A percentile compares a stretch with the other conserved stretches of the same genome.
Evolutionary conservation across 2,888 invertebrate genomes (phyloP).

Genomic region (Autographa gamma): DNA sequence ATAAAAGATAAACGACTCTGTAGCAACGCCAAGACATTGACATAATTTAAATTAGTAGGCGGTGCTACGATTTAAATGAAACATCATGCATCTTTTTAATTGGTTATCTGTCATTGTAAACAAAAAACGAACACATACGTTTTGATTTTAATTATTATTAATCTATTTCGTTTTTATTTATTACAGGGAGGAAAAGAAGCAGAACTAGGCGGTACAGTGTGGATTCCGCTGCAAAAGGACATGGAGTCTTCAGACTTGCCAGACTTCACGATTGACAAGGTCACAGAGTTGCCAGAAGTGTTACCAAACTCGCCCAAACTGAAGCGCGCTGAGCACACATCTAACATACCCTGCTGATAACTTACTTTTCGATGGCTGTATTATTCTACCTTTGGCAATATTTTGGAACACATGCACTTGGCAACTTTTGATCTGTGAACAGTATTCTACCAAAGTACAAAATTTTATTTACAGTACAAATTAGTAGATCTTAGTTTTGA

Average conservation of each 20-base stretch:
- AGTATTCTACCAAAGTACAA: slow-evolving; percentile 64
- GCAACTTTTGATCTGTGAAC: slow-evolving; percentile 44
- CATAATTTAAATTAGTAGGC: slow-evolving; percentile 19
- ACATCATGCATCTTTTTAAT: neutral
- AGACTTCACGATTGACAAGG: slow-evolving; percentile 90
- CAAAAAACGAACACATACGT: too few relatives aligned
- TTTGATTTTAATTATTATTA: too few relatives aligned
- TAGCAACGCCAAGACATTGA: slow-evolving; percentile 30
- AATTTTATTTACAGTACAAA: slow-evolving; percentile 64
- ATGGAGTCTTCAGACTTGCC: slow-evolving; percentile 88
- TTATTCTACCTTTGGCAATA: slow-evolving; percentile 50
- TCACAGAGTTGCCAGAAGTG: slow-evolving; percentile 90
- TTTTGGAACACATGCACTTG: slow-evolving; percentile 34
- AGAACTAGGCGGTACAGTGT: slow-evolving; percentile 93
- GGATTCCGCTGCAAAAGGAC: slow-evolving; percentile 91
- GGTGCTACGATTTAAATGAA: neutral
- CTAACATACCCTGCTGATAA: slow-evolving; percentile 60
- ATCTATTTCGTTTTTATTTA: neutral
- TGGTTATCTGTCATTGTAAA: too few relatives aligned
- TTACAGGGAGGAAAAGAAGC: slow-evolving; percentile 93
- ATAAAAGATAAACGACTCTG: slow-evolving; percentile 34
- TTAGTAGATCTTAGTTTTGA: slow-evolving; percentile 54
- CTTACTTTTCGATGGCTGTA: slow-evolving; percentile 52
- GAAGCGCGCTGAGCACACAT: slow-evolving; percentile 69
- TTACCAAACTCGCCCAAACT: slow-evolving; percentile 88